Evolutionary conservation across 2,888 invertebrate genomes (phyloP).

Genomic region (Rhopalosiphum nymphaeae): DNA sequence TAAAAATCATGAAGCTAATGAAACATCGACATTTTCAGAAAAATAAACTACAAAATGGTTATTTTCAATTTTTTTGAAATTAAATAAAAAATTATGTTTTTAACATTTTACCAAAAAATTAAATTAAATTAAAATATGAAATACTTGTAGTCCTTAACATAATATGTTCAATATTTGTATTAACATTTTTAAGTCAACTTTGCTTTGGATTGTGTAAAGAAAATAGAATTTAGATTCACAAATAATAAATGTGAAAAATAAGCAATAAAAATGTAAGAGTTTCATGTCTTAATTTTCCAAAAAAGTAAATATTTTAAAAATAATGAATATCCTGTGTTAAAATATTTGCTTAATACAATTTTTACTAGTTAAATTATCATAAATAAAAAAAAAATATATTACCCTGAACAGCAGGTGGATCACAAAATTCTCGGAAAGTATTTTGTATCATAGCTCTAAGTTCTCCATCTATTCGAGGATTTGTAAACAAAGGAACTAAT

Average conservation of each 20-base stretch:
- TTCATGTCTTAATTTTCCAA: not conserved
- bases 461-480: conserved; percentile 87
- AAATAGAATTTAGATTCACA: not conserved
- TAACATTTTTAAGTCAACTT: not conserved
- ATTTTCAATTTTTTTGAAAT: too few species aligned
- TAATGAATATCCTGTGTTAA: not conserved
- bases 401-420: conserved; percentile 74
- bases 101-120: too few species aligned
- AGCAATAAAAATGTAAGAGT: not conserved
- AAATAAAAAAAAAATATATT: conserved; percentile 63
- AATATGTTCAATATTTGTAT: not conserved
- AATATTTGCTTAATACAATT: not conserved
- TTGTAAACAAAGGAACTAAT: conserved; percentile 87
- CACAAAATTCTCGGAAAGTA: conserved; percentile 92
- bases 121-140: too few species aligned
- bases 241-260: not conserved
- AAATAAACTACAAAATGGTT: too few species aligned
- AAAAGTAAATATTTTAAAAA: not conserved
- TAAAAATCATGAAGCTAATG: too few species aligned
- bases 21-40: too few species aligned
- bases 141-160: too few species aligned
- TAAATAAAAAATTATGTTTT: too few species aligned
- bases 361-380: not conserved
- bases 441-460: conserved; percentile 86
- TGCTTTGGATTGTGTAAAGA: not conserved